Base-by-base conservation (phyloP, 2,113 vertebrate species). In the Thryonomys swinderianus region DNA sequence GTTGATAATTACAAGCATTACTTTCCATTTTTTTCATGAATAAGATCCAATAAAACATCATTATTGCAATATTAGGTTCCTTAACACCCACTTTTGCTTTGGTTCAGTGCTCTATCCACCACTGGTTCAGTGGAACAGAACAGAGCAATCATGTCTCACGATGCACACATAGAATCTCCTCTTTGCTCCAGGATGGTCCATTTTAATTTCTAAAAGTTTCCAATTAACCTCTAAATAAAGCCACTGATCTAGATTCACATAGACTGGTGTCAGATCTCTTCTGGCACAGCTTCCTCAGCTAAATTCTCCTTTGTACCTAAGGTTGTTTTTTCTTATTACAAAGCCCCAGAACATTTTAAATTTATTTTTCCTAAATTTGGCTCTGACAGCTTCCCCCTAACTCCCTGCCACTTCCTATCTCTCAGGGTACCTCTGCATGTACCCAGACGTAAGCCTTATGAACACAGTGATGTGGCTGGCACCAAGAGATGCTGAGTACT, bases 21-120 rank as follows among this genome's bases (percentile, higher is more conserved):
- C 42, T 97, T 83, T 45, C 37, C 59, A 87, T 64, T 95, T 92
- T n/a, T 92, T 67, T 96, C 88, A 66, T n/a, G 64, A 61, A 76
- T 83, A 91, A 83, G 57, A 86, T 64, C 57, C 93, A 91, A 76
- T 91, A 64, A 23, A 88, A 64, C 45, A 94, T 83, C 37, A 12
- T 88, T 48, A 66, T 10, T 76, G 57, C 59, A 64, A 59, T 14
- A 53, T 57, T n/a, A 73, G 21, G 23, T 67, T 83, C 80, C 89
- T 40, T 55, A 80, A 17, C 5, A 3, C 53, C 30, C n/a, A 18
- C 17, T 55, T 89, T 69, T 30, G 2, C 32, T 48, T 30, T 34
- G 30, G 71, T 69, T 67, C 17, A 1, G 78, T n/a, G 4, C 55
- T 81, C 37, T 2, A 7, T 32, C 12, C 16, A 76, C 17, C 48